phyloP scores from a whole-genome alignment of 2,113 vertebrate species.

The Pangasianodon hypophthalmus region DNA sequence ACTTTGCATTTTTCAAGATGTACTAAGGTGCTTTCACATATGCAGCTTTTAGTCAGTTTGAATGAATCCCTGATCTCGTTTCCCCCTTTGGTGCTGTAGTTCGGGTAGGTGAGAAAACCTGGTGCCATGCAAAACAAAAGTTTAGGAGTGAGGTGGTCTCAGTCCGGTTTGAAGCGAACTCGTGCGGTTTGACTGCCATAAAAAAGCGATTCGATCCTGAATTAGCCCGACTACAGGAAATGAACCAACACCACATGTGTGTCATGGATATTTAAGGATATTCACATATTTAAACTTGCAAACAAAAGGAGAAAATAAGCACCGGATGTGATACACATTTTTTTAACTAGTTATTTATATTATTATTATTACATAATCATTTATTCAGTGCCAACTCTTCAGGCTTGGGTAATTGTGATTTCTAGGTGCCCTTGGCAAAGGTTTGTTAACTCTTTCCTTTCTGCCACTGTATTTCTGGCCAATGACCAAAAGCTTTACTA shows the following conservation, averaged over 20 bases:
- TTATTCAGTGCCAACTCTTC: not conserved
- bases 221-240: not conserved
- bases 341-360: not conserved
- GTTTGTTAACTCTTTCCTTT: not conserved
- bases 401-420: not conserved
- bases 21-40: not conserved
- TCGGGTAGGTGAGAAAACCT: not conserved
- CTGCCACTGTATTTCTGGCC: not conserved
- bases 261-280: not conserved
- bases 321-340: not conserved
- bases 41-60: not conserved
- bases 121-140: not conserved
- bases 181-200: too few relatives aligned
- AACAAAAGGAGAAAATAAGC: not conserved
- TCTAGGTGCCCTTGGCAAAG: not conserved
- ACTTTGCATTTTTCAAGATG: not conserved
- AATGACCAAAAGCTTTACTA: not conserved
- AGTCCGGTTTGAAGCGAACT: too few relatives aligned
- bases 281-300: not conserved
- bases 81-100: not conserved
- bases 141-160: not conserved
- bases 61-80: not conserved
- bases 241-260: not conserved
- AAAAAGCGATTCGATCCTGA: not conserved
- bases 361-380: not conserved